These are phyloP conservation scores for Priocnemis perturbator DNA, from an alignment of 2,888 invertebrate genomes.

Conservation along the genomic window DNA sequence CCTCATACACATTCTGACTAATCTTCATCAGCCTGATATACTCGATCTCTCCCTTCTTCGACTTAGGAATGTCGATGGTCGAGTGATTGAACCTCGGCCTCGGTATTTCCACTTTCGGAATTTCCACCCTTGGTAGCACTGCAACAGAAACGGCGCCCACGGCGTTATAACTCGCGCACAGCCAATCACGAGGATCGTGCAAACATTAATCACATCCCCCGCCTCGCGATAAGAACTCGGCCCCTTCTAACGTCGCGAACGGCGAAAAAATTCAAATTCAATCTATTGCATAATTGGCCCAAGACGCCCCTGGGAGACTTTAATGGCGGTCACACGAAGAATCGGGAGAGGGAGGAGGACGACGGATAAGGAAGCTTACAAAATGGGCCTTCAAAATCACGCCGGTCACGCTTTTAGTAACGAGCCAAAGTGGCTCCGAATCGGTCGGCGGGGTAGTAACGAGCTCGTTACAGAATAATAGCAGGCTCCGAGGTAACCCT, in stretches of 20 bases:
- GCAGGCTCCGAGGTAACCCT: slow-evolving; percentile 12
- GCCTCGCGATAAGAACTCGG: background rate
- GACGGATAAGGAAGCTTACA: background rate
- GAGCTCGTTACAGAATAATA: slow-evolving; percentile 23
- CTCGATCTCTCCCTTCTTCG: slow-evolving; percentile 72
- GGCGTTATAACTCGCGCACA: too few relatives aligned
- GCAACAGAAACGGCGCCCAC: slow-evolving; percentile 25
- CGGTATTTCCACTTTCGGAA: slow-evolving; percentile 11
- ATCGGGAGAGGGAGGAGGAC: background rate
- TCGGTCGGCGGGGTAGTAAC: slow-evolving; percentile 6
- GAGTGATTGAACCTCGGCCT: slow-evolving; percentile 22
- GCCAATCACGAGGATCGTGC: too few relatives aligned
- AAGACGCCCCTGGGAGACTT: background rate
- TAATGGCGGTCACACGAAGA: background rate
- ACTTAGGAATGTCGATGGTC: slow-evolving; percentile 47
- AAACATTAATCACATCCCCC: background rate
- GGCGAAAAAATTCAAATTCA: too few relatives aligned
- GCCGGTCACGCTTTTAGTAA: slow-evolving; percentile 16
- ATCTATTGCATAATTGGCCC: too few relatives aligned
- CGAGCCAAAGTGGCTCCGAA: slow-evolving; percentile 5
- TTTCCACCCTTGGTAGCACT: slow-evolving; percentile 30
- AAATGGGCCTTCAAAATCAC: slow-evolving; percentile 12
- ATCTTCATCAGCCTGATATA: slow-evolving; percentile 79
- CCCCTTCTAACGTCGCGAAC: too few relatives aligned
- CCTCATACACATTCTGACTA: slow-evolving; percentile 76